Percentiles rank a stretch among this genome's conserved stretches.
Conservation (phyloP, 2,888 invertebrate species). For the Dioctria rufipes region DNA sequence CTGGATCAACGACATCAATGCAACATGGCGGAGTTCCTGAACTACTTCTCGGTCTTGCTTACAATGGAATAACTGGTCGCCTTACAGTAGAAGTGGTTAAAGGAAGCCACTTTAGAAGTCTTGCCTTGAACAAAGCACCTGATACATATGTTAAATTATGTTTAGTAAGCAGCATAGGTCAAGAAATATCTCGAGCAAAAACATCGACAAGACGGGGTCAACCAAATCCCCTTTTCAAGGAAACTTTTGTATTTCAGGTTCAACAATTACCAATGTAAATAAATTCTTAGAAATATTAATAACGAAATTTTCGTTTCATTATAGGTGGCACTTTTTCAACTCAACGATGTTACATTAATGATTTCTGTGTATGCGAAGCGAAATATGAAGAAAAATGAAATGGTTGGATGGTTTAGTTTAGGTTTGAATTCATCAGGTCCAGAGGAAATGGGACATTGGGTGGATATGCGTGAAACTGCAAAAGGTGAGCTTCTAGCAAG, state of each 20-base stretch:
- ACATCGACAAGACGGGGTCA: conserved; percentile 93
- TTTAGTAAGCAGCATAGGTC: conserved; percentile 92
- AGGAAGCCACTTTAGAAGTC: conserved; percentile 80
- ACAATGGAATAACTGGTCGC: conserved; percentile 94
- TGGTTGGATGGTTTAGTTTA: conserved; percentile 97
- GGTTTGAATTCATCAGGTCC: conserved; percentile 93
- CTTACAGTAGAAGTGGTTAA: conserved; percentile 89
- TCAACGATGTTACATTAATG: conserved; percentile 95
- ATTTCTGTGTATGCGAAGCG: conserved; percentile 94
- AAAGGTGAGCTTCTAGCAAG: conserved; percentile 92
- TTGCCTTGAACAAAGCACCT: conserved; percentile 85
- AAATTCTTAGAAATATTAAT: background rate
- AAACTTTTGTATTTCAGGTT: conserved; percentile 96
- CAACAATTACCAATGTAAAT: too few species aligned
- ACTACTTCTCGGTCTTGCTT: conserved; percentile 89
- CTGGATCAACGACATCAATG: conserved; percentile 94
- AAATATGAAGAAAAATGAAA: conserved; percentile 93
- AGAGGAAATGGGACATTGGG: conserved; percentile 94
- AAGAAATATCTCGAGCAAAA: conserved; percentile 94
- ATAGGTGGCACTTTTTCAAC: conserved; percentile 94
- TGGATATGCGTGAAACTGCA: conserved; percentile 89
- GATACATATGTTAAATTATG: conserved; percentile 96
- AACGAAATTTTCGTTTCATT: conserved; percentile 32
- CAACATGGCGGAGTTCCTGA: conserved; percentile 93
- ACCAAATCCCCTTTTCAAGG: conserved; percentile 96